Conservation (phyloP, 1,140 invertebrate species). For the Ylistrum balloti region DNA sequence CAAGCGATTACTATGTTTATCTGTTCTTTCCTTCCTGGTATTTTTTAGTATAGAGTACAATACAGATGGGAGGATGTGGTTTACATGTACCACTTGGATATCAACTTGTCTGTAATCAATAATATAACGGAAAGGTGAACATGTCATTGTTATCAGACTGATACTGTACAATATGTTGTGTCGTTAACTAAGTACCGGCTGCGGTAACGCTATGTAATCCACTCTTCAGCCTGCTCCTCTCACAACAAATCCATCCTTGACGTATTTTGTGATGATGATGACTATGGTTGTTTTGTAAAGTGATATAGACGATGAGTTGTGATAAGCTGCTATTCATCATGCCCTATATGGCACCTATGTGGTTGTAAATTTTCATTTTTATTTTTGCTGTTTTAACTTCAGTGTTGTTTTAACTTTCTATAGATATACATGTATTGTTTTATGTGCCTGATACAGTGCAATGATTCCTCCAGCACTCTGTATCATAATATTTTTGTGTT, state of each 20-base stretch:
- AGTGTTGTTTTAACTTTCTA: background rate
- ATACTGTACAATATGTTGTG: too few species aligned
- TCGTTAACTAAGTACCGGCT: too few species aligned
- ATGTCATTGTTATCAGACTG: too few species aligned
- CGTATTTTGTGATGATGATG: background rate
- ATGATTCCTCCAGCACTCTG: background rate
- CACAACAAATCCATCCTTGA: background rate
- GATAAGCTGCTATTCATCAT: background rate
- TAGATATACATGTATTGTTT: background rate
- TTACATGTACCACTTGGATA: too few species aligned
- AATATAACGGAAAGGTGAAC: too few species aligned
- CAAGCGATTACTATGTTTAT: too few species aligned
- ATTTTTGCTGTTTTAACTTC: background rate
- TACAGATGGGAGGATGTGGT: too few species aligned
- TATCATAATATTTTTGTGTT: background rate
- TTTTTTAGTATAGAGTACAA: too few species aligned
- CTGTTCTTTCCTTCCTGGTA: too few species aligned
- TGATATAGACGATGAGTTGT: conserved; percentile 20
- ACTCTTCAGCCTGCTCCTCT: background rate
- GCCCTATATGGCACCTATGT: background rate
- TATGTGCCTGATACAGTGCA: background rate
- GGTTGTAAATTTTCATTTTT: background rate
- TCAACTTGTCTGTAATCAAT: too few species aligned
- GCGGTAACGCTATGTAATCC: too few species aligned
- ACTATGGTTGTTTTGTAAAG: background rate